Evolutionary conservation across 2,888 invertebrate genomes (phyloP), one percentile per base, ranked within the genome.

Genomic region (Achlya flavicornis): DNA sequence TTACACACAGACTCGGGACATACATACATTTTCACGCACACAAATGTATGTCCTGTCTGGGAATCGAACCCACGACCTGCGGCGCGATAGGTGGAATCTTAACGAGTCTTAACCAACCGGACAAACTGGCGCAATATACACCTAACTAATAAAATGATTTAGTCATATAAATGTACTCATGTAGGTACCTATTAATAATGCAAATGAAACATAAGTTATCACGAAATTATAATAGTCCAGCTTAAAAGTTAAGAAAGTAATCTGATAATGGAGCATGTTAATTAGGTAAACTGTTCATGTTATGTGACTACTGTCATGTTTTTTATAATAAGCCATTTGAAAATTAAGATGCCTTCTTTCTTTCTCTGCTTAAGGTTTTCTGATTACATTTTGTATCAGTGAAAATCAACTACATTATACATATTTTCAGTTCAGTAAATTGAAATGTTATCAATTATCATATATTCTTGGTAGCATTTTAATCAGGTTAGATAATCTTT

Each of bases 201-300:
- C n/a, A 46, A 46, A 46, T 46, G 46, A 14, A 46, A 46, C 35
- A 4, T 46, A 46, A 46, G 7, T 46, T 46, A 46, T 46, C 46
- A 46, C 46, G 14, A 14, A 46, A 46, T 46, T 46, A 5, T 46
- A 46, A 14, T 46, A 10, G 46, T 14, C 5, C 7, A 46, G 46
- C 46, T 46, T 46, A 46, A 46, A n/a, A 46, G n/a, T 41, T 46
- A n/a, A 46, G 43, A 46, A 46, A 46, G n/a, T n/a, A n/a, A 46
- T 46, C 46, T n/a, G 46, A 46, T 46, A 46, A 46, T n/a, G n/a
- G 10, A 10, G 46, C 26, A 26, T 26, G 2, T 26, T 46, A 46
- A 10, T 6, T 46, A 46, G n/a, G n/a, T 46, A n/a, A 7, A n/a
- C n/a, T 46, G n/a, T 46, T 5, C 46, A 46, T 7, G n/a, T 46